Evolutionary conservation across 2,113 vertebrate genomes (phyloP).

Genomic region (Cervus canadensis): DNA sequence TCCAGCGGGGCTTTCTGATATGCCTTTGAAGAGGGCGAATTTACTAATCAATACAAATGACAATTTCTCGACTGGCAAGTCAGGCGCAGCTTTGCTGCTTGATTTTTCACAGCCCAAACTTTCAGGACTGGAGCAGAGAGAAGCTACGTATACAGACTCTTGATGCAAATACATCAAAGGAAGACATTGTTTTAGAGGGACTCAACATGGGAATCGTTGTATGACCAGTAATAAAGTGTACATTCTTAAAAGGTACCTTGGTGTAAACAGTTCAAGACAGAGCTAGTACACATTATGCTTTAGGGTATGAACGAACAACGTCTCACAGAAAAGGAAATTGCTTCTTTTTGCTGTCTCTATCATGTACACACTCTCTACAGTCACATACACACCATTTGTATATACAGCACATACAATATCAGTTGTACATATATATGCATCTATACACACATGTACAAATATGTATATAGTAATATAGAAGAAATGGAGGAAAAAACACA

Average conservation of each 20-base stretch:
- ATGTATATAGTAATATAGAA: background rate
- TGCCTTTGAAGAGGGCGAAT: slow-evolving; percentile 50
- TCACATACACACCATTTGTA: background rate
- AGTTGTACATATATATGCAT: background rate
- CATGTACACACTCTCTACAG: background rate
- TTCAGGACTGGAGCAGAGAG: background rate
- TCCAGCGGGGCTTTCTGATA: slow-evolving; percentile 30
- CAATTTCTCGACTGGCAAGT: slow-evolving; percentile 30
- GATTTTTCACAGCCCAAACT: background rate
- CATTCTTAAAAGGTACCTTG: background rate
- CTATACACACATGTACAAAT: background rate
- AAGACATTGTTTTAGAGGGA: background rate
- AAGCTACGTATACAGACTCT: background rate
- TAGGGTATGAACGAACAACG: background rate
- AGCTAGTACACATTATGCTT: background rate
- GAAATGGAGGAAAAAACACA: background rate
- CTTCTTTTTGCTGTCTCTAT: background rate
- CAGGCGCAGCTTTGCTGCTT: background rate
- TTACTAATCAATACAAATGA: slow-evolving; percentile 72
- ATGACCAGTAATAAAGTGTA: background rate
- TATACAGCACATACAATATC: background rate
- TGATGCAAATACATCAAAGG: background rate
- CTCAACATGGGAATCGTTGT: background rate
- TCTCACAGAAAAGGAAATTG: background rate
- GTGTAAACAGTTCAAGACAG: background rate